Evolutionary conservation across 2,888 invertebrate genomes (phyloP).

Genomic region (Eumerus sabulonum): DNA sequence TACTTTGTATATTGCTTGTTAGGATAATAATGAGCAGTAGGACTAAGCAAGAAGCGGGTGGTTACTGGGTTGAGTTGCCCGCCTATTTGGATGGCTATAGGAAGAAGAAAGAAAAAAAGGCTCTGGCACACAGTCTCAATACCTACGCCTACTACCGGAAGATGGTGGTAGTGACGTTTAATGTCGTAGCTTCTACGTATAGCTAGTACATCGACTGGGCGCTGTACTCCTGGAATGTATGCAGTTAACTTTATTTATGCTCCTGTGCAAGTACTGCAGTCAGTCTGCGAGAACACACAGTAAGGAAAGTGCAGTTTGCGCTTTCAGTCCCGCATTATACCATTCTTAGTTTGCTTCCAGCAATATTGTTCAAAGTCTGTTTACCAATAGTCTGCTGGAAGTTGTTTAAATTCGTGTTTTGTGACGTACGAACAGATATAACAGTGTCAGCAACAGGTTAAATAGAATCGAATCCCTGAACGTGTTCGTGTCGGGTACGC

Average conservation of each 20-base stretch:
- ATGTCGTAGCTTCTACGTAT: slow-evolving; percentile 2
- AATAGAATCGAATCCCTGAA: too few relatives aligned
- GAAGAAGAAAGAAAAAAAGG: slow-evolving; percentile 31
- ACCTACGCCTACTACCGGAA: slow-evolving; percentile 59
- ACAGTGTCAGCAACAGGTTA: too few relatives aligned
- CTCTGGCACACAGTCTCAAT: slow-evolving; percentile 42
- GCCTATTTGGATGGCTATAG: slow-evolving; percentile 1
- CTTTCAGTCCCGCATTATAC: not conserved
- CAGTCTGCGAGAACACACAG: slow-evolving; percentile 65
- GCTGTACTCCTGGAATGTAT: slow-evolving; percentile 29
- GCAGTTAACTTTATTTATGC: slow-evolving; percentile 64
- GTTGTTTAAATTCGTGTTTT: too few relatives aligned
- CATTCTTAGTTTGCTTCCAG: too few relatives aligned
- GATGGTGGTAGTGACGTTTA: slow-evolving; percentile 48
- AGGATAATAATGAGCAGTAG: slow-evolving; percentile 62
- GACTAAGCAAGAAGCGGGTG: slow-evolving; percentile 38
- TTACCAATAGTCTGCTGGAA: too few relatives aligned
- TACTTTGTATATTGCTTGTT: slow-evolving; percentile 66
- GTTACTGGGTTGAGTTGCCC: slow-evolving; percentile 21
- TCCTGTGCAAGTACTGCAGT: slow-evolving; percentile 47
- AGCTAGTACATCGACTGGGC: slow-evolving; percentile 8
- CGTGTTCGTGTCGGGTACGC: too few relatives aligned
- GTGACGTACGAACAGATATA: too few relatives aligned
- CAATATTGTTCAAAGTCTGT: too few relatives aligned
- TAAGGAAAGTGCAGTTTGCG: slow-evolving; percentile 42